These are phyloP conservation scores for Acrobasis consociella DNA, from an alignment of 2,888 invertebrate species.

Conservation along the genomic window DNA sequence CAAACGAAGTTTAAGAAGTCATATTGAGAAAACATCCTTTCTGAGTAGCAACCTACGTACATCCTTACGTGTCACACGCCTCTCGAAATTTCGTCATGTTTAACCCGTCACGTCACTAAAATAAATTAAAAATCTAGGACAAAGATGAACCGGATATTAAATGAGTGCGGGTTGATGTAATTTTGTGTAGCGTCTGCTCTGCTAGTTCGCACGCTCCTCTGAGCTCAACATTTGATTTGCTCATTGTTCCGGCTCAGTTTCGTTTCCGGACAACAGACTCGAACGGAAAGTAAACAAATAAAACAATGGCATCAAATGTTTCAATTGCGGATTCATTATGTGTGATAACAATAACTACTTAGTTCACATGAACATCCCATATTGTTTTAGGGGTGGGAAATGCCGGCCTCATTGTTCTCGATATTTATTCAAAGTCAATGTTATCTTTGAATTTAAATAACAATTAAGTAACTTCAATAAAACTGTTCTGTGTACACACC, in stretches of 20 bases:
- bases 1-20: too few relatives aligned
- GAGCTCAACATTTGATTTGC: conserved; percentile 17
- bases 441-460: conserved; percentile 38
- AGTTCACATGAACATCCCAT: conserved; percentile 7
- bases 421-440: conserved; percentile 33
- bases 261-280: background rate
- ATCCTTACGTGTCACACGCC: conserved; percentile 45
- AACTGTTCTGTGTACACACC: conserved; percentile 11
- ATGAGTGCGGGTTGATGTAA: conserved; percentile 38
- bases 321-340: conserved; percentile 4
- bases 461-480: conserved; percentile 21
- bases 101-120: conserved; percentile 34
- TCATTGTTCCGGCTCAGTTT: conserved; percentile 16
- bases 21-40: too few relatives aligned
- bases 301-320: conserved; percentile 13
- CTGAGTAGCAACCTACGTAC: conserved; percentile 33
- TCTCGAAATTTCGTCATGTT: conserved; percentile 45
- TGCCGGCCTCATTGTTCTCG: conserved; percentile 1
- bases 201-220: conserved; percentile 17
- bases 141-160: conserved; percentile 56
- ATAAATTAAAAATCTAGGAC: conserved; percentile 45
- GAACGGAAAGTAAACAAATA: conserved; percentile 14
- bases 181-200: conserved; percentile 26
- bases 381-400: conserved; percentile 26
- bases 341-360: conserved; percentile 16